These are phyloP conservation scores for Sycophila texana DNA, from an alignment of 2,888 invertebrate species.

Conservation along the genomic window DNA sequence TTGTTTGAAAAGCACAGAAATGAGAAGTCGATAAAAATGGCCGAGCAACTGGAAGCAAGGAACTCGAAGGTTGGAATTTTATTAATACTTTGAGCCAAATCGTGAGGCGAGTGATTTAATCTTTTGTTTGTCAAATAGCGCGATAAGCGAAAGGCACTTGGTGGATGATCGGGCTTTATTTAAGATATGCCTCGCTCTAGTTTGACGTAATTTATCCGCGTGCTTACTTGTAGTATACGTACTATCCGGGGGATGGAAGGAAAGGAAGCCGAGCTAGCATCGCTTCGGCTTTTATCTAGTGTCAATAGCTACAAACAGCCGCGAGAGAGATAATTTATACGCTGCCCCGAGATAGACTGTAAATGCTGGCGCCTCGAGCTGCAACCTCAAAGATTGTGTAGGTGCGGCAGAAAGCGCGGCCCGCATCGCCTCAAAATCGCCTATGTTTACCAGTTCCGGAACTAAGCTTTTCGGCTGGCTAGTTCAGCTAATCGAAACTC, in stretches of 20 bases:
- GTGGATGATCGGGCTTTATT: conserved; percentile 42
- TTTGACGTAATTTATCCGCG: conserved; percentile 47
- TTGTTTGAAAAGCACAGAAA: too few relatives aligned
- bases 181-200: conserved; percentile 38
- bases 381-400: conserved; percentile 63
- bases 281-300: conserved; percentile 60
- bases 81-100: conserved; percentile 8
- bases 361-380: too few relatives aligned
- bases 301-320: conserved; percentile 63
- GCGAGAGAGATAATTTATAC: conserved; percentile 36
- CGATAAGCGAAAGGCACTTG: conserved; percentile 6
- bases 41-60: too few relatives aligned
- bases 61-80: background rate
- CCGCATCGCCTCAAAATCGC: conserved; percentile 62
- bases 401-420: conserved; percentile 60
- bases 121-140: conserved; percentile 24
- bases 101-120: conserved; percentile 6
- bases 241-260: background rate
- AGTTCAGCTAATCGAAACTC: conserved; percentile 66
- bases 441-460: conserved; percentile 65
- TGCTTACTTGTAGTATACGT: background rate
- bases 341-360: conserved; percentile 50
- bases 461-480: conserved; percentile 65
- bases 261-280: conserved; percentile 14
- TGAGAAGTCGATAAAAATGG: too few relatives aligned